Conservation (phyloP, 2,888 invertebrate species). For the Hipparchia sbordonii region DNA sequence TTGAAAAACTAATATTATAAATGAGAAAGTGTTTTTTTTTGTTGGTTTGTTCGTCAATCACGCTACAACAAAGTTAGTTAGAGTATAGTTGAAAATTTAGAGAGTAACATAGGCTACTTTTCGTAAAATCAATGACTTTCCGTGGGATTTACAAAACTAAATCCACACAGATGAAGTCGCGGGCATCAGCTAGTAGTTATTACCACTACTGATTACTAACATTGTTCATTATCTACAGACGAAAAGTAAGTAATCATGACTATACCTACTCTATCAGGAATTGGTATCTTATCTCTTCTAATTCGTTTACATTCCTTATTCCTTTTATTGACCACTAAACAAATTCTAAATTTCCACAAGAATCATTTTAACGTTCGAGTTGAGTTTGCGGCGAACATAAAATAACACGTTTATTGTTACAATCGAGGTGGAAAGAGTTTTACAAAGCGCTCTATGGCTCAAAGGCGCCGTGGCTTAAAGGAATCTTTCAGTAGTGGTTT, state of each 20-base stretch:
- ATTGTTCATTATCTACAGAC: not conserved
- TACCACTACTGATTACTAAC: too few species aligned
- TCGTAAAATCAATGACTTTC: too few species aligned
- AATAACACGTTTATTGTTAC: constrained; percentile 62
- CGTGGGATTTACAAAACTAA: too few species aligned
- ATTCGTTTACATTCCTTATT: constrained; percentile 42
- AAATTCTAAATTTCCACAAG: constrained; percentile 55
- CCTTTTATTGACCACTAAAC: constrained; percentile 52
- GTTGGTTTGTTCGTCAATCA: too few species aligned
- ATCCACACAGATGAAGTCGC: too few species aligned
- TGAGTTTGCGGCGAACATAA: constrained; percentile 55
- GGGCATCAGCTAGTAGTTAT: too few species aligned
- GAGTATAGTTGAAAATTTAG: too few species aligned
- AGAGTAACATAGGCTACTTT: too few species aligned
- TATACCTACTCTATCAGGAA: not conserved
- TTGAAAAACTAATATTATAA: too few species aligned
- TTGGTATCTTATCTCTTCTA: constrained; percentile 27
- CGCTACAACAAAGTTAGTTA: too few species aligned
- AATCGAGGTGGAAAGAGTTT: constrained; percentile 55
- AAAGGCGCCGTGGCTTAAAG: constrained; percentile 11
- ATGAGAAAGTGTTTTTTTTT: too few species aligned
- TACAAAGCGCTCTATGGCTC: constrained; percentile 39
- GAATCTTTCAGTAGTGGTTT: constrained; percentile 23
- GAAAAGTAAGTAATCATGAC: not conserved
- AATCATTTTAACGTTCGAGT: constrained; percentile 50